A percentile compares a stretch with the other conserved stretches of the same genome.
Conservation (phyloP, 2,797 vertebrate genomes). For the Eurystomus glaucurus region DNA sequence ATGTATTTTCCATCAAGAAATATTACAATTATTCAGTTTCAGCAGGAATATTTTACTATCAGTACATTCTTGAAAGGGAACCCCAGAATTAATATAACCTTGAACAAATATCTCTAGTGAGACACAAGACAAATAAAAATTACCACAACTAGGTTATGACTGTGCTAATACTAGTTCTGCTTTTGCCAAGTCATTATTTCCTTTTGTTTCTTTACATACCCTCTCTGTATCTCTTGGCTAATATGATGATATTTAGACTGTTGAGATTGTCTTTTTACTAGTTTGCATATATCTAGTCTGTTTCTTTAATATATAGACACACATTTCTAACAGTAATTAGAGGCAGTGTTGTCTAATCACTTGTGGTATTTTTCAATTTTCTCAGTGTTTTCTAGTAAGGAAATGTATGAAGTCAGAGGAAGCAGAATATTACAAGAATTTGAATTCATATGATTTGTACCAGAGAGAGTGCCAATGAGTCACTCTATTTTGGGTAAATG, state of each 20-base stretch:
- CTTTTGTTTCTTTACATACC: not conserved
- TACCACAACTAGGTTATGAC: rapidly evolving
- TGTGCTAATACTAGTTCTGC: not conserved
- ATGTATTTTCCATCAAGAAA: not conserved
- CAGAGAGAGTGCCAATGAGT: not conserved
- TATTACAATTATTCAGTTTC: not conserved
- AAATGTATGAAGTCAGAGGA: not conserved
- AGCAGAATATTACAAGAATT: not conserved
- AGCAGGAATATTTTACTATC: not conserved
- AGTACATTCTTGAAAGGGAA: not conserved
- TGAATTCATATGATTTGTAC: not conserved
- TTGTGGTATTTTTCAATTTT: not conserved
- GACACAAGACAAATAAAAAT: not conserved
- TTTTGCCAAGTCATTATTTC: not conserved
- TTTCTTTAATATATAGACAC: not conserved
- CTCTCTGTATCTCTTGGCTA: not conserved
- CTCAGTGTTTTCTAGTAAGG: not conserved
- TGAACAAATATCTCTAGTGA: not conserved
- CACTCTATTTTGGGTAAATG: not conserved
- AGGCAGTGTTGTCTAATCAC: not conserved
- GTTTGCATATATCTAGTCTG: not conserved
- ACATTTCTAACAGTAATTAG: not conserved
- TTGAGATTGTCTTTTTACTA: not conserved
- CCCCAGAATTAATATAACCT: not conserved
- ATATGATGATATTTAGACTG: not conserved